Evolutionary conservation across 2,797 vertebrate genomes (phyloP), one percentile per base, ranked within the genome.

Genomic region (Muscicapa comitata): DNA sequence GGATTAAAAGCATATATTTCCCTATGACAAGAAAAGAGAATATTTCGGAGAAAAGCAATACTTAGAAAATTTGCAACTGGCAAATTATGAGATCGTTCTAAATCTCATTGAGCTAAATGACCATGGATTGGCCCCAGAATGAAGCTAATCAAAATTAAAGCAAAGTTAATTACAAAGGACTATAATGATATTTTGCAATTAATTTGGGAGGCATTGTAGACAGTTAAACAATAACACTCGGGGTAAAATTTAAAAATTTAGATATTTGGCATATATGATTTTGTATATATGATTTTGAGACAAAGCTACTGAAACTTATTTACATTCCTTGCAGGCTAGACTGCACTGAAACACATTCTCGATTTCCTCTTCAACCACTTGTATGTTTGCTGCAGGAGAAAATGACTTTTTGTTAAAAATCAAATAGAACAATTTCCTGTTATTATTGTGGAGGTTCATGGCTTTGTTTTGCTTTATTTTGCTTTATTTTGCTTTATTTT

Each of bases 111-210:
- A 90, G 63, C 8, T 90, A 81, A 90, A 90, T 43, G 45, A 6
- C 21, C 55, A 17, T 59, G 40, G 70, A 82, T 81, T 76, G 19
- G 55, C 35, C n/a, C 19, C 53, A 79, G 61, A 81, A 82, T 54
- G 25, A 71, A 87, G 3, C 48, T 85, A 90, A 94, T 85, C 42
- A 92, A 92, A 95, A 94, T 73, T 57, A 92, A 93, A 90, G 7
- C 38, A 55, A 92, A 92, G 19, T 84, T 93, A 85, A 92, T 87
- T 93, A 71, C 42, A 71, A 75, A 67, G 21, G n/a, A 67, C 20
- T 87, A 25, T 59, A 74, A 51, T 54, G 53, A 65, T 53, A 71
- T 45, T 70, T 79, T 63, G 17, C 7, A 67, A 94, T 94, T 82
- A 90, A 93, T 94, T 95, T 95, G 10, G 7, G 26, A 33, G 45